Evolutionary conservation across 2,797 vertebrate species (phyloP).

Genomic region (Echiichthys vipera): DNA sequence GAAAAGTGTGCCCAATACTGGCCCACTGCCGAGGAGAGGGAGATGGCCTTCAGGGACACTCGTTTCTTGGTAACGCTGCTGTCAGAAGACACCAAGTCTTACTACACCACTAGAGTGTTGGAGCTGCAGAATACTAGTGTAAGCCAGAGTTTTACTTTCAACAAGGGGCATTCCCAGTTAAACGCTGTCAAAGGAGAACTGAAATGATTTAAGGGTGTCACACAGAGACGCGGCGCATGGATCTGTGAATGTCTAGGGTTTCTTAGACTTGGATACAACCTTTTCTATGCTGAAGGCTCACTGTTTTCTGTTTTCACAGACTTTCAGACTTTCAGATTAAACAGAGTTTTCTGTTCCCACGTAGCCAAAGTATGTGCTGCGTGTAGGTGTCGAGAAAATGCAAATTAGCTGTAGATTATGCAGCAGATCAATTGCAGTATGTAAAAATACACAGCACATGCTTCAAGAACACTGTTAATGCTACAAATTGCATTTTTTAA

Average conservation of each 20-base stretch:
- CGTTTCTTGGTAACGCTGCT: slow-evolving; percentile 90
- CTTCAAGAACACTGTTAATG: neutral
- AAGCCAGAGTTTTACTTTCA: slow-evolving; percentile 45
- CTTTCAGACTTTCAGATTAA: neutral
- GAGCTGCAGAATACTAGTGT: slow-evolving; percentile 92
- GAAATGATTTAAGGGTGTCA: slow-evolving; percentile 2
- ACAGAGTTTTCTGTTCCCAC: neutral
- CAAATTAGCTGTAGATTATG: neutral
- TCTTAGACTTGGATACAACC: neutral
- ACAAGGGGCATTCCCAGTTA: slow-evolving; percentile 10
- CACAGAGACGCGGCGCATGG: neutral
- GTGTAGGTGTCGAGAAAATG: neutral
- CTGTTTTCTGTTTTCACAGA: slow-evolving; percentile 1
- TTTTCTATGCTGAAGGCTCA: neutral
- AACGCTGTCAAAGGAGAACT: slow-evolving; percentile 15
- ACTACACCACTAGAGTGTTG: slow-evolving; percentile 95
- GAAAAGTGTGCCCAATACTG: slow-evolving; percentile 99
- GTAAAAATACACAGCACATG: neutral
- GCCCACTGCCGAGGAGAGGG: slow-evolving; percentile 91
- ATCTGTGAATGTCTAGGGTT: neutral
- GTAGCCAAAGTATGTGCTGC: neutral
- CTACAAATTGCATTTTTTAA: neutral
- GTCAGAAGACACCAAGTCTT: slow-evolving; percentile 96
- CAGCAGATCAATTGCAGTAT: neutral
- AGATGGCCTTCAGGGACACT: slow-evolving; percentile 94